These are phyloP conservation scores for Drosophila truncata DNA, from an alignment of 1,140 invertebrate genomes.

Conservation along the genomic window DNA sequence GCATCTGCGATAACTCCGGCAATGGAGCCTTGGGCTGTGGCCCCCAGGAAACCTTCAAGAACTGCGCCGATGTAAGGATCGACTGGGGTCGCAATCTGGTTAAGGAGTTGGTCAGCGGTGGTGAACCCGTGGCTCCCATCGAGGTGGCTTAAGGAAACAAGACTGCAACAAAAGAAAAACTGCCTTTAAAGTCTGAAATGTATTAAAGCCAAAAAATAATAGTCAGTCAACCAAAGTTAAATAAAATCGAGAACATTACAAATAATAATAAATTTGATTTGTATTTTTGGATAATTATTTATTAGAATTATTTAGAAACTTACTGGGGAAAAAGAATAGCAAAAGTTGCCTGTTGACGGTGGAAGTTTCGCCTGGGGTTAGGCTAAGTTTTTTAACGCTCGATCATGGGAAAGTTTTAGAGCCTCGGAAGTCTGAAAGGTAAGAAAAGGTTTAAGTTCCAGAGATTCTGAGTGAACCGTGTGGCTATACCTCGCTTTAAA, in stretches of 20 bases:
- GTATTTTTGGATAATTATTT: neutral
- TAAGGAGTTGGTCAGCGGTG: constrained; percentile 46
- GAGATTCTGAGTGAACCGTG: no score
- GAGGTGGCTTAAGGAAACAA: constrained; percentile 40
- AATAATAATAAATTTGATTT: neutral
- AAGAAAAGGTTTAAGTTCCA: neutral
- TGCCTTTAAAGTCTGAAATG: constrained; percentile 34
- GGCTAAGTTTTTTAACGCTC: neutral
- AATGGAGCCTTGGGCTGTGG: constrained; percentile 87
- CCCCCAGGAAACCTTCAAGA: constrained; percentile 89
- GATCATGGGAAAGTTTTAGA: neutral
- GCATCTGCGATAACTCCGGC: constrained; percentile 85
- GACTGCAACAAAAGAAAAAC: neutral
- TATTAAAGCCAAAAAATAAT: constrained; percentile 26
- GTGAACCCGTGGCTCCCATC: constrained; percentile 38
- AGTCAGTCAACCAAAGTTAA: constrained; percentile 22
- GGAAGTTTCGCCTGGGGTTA: neutral
- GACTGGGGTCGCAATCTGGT: constrained; percentile 67
- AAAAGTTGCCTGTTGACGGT: no score
- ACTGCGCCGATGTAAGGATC: constrained; percentile 90
- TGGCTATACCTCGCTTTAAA: no score
- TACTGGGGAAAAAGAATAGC: neutral
- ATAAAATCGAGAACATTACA: constrained; percentile 29
- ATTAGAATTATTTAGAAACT: neutral
- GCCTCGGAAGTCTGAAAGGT: neutral